Conservation (phyloP, 2,797 vertebrate species). For the Phataginus tricuspis region DNA sequence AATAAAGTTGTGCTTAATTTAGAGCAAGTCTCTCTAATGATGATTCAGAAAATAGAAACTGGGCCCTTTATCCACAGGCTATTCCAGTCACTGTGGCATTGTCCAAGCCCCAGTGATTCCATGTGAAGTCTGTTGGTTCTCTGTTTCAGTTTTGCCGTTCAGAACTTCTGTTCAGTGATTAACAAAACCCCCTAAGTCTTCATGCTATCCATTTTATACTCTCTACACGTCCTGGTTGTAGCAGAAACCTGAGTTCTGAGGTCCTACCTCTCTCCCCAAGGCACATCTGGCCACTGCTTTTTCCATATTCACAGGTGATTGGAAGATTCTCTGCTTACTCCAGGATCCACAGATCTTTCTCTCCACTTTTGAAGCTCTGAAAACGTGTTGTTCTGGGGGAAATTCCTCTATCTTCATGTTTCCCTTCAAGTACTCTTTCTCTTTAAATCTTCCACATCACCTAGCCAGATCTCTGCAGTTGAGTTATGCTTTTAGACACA, state of each 20-base stretch:
- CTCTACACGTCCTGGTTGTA: too few relatives aligned
- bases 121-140: not conserved
- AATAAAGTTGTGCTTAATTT: not conserved
- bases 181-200: too few relatives aligned
- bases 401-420: not conserved
- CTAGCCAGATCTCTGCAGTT: not conserved
- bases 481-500: constrained; percentile 1
- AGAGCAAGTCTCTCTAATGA: not conserved
- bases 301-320: not conserved
- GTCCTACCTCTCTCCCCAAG: not conserved
- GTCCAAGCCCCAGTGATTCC: not conserved
- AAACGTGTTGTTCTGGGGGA: not conserved
- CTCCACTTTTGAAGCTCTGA: not conserved
- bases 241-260: not conserved
- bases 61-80: not conserved
- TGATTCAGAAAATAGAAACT: not conserved
- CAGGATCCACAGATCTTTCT: not conserved
- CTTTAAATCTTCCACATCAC: constrained; percentile 2
- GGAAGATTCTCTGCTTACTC: not conserved
- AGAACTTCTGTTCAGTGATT: too few relatives aligned
- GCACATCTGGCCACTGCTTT: rapidly evolving
- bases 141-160: not conserved
- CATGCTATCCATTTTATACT: too few relatives aligned
- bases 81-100: not conserved
- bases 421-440: not conserved